phyloP scores from a whole-genome alignment of 2,797 vertebrate species.

The Gouania willdenowi region DNA sequence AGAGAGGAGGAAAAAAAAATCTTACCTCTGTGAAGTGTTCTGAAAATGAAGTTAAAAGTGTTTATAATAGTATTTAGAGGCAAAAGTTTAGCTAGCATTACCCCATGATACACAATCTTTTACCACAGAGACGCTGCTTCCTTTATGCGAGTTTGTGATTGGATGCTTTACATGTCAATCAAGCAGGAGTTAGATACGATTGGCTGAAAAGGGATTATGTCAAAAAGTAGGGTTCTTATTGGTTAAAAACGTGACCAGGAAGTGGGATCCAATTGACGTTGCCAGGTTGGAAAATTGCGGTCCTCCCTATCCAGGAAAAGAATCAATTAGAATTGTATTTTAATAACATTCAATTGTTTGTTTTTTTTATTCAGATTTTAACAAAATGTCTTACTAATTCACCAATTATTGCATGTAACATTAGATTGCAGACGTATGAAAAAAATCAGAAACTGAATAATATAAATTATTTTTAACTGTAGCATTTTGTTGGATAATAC shows the following conservation, averaged over 20 bases:
- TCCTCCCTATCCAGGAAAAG: too few species aligned
- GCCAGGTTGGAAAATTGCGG: too few species aligned
- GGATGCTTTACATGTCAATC: slow-evolving; percentile 19
- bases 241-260: slow-evolving; percentile 23
- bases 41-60: neutral
- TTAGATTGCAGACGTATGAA: too few species aligned
- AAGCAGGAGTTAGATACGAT: slow-evolving; percentile 13
- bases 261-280: slow-evolving; percentile 14
- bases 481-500: too few species aligned
- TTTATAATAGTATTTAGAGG: neutral
- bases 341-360: too few species aligned
- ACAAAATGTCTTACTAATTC: too few species aligned
- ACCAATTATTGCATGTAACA: too few species aligned
- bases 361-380: too few species aligned
- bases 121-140: slow-evolving; percentile 9
- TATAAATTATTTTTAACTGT: too few species aligned
- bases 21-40: slow-evolving; percentile 34
- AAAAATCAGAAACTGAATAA: too few species aligned
- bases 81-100: slow-evolving; percentile 26
- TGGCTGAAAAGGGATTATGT: slow-evolving; percentile 2
- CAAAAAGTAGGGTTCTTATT: slow-evolving; percentile 19
- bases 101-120: slow-evolving; percentile 19
- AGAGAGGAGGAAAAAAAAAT: neutral
- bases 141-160: slow-evolving; percentile 43
- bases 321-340: too few species aligned